Conservation (phyloP, 2,113 vertebrate species). For the Melanerpes formicivorus region DNA sequence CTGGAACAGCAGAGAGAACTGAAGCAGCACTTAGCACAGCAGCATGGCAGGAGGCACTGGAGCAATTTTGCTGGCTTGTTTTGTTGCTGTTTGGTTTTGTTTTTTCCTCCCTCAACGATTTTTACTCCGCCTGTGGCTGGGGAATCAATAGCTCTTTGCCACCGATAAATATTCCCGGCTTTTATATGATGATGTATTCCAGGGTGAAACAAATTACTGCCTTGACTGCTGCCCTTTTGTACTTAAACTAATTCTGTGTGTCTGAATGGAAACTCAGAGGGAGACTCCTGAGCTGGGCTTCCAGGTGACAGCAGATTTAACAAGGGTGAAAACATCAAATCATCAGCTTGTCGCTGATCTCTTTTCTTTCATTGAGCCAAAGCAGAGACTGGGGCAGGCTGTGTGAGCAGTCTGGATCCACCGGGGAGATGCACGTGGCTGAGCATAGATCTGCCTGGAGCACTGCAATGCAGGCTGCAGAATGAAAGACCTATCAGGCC, state of each 20-base stretch:
- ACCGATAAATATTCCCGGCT: neutral
- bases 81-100: neutral
- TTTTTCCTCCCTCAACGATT: neutral
- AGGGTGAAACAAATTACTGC: slow-evolving; percentile 32
- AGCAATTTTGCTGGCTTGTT: slow-evolving; percentile 5
- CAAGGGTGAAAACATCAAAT: neutral
- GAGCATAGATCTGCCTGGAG: neutral
- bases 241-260: neutral
- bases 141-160: slow-evolving; percentile 37
- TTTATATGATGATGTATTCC: neutral
- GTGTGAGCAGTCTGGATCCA: neutral
- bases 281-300: neutral
- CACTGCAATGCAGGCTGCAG: neutral
- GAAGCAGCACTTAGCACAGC: rapidly evolving
- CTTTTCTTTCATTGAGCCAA: neutral
- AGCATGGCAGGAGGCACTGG: neutral
- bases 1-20: neutral
- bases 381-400: neutral
- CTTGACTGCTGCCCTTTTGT: neutral
- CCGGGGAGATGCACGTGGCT: neutral
- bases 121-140: slow-evolving; percentile 26
- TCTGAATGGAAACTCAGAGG: neutral
- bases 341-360: neutral
- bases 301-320: neutral
- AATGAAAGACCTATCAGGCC: neutral